Evolutionary conservation across 2,888 invertebrate genomes (phyloP).

Genomic region (Magallana nippona): DNA sequence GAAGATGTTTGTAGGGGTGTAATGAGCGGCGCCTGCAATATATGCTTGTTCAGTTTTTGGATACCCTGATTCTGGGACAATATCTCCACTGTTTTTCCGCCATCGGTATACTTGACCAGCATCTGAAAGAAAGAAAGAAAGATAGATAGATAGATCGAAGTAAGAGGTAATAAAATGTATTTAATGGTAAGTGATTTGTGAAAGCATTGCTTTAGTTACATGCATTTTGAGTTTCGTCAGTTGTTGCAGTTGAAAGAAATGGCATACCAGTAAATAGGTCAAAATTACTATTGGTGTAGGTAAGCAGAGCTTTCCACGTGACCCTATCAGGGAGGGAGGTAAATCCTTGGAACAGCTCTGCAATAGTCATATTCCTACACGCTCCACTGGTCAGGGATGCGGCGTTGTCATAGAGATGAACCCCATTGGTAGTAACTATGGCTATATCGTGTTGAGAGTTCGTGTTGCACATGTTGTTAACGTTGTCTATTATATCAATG

Average conservation of each 20-base stretch:
- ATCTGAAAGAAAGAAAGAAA: neutral
- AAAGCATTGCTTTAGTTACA: too few species aligned
- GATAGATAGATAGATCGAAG: too few species aligned
- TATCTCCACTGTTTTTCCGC: neutral
- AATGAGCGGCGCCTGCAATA: neutral
- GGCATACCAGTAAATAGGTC: neutral
- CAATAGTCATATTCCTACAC: neutral
- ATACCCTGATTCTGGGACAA: neutral
- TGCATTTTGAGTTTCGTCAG: too few species aligned
- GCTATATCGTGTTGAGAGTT: slow-evolving; percentile 6
- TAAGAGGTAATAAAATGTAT: too few species aligned
- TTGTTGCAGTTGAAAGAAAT: neutral
- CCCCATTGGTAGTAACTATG: neutral
- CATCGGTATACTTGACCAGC: neutral
- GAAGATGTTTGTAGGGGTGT: neutral
- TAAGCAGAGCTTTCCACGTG: neutral
- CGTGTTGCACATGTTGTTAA: neutral
- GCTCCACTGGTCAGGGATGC: neutral
- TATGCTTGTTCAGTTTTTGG: neutral
- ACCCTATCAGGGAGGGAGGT: neutral
- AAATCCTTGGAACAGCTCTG: neutral
- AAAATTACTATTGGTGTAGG: neutral
- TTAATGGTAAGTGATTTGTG: too few species aligned
- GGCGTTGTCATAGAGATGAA: slow-evolving; percentile 10
- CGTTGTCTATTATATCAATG: slow-evolving; percentile 11